Evolutionary conservation across 2,797 vertebrate genomes (phyloP), one percentile per base, ranked within the genome.

Genomic region (Antennarius maculatus): DNA sequence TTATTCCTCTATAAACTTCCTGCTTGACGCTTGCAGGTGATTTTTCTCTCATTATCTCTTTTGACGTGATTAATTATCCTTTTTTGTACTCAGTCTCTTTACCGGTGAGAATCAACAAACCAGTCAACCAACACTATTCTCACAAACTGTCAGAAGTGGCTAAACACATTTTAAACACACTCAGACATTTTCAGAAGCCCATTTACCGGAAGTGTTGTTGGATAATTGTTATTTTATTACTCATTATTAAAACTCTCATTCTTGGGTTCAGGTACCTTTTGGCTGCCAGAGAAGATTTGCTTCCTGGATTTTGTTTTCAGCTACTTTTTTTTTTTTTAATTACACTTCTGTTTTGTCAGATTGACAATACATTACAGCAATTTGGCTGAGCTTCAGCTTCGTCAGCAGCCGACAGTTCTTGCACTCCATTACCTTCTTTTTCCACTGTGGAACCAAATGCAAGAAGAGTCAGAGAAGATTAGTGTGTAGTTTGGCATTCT

Each of bases 381-480:
- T 83, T 83, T 84, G 74, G 78, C 77, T 45, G 79, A 45, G 68
- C 45, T 71, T 46, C 66, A 76, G 67, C 61, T 47, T 57, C 66
- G 79, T 85, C 86, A 85, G 79, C 69, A 31, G 66, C 46, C 59
- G 29, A 68, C 41, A 71, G 66, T 68, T 74, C 48, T 56, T 61
- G 53, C 58, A 54, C 48, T 72, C 28, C 64, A 62, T 41, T 13
- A 46, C 39, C 49, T 15, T 16, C 52, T 34, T 49, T 51, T 31
- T 52, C n/a, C 54, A 17, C 34, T 48, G 56, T 76, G 42, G 48
- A 58, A 57, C 41, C 10, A 54, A 54, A 23, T 42, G 34, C 39
- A 74, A 46, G 56, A 43, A 64, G 53, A 61, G 68, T 37, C 29
- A 64, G 47, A 58, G 54, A 55, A 8, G 16, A 69, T 48, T 29